Evolutionary conservation across 2,113 vertebrate species (phyloP).

Genomic region (Pteronura brasiliensis): DNA sequence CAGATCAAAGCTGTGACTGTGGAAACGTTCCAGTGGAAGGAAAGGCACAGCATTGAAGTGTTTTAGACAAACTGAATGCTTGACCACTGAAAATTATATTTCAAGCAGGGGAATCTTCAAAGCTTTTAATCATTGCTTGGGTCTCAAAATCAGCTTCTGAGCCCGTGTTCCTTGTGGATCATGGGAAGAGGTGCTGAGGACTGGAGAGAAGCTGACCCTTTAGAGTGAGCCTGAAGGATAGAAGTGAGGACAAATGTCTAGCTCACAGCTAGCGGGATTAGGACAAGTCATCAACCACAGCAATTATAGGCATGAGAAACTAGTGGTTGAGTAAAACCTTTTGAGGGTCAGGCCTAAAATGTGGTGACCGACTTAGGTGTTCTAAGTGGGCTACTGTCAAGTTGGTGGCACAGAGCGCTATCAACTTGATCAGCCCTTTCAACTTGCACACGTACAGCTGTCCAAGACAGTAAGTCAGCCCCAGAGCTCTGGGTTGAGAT

Average conservation of each 20-base stretch:
- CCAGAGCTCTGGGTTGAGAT: background rate
- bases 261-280: background rate
- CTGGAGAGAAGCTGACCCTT: background rate
- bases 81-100: background rate
- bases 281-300: background rate
- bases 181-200: background rate
- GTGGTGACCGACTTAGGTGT: background rate
- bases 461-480: background rate
- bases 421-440: background rate
- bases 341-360: background rate
- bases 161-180: background rate
- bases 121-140: background rate
- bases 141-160: background rate
- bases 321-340: background rate
- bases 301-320: background rate
- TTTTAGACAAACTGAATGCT: background rate
- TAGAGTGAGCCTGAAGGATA: background rate
- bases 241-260: background rate
- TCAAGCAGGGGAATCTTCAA: background rate
- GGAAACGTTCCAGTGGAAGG: background rate
- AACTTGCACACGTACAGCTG: too few relatives aligned
- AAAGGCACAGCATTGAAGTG: background rate
- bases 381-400: background rate
- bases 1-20: background rate
- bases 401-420: fast-evolving